Evolutionary conservation across 2,113 vertebrate genomes (phyloP), one percentile per base, ranked within the genome.

Genomic region (Amazona guildingii): DNA sequence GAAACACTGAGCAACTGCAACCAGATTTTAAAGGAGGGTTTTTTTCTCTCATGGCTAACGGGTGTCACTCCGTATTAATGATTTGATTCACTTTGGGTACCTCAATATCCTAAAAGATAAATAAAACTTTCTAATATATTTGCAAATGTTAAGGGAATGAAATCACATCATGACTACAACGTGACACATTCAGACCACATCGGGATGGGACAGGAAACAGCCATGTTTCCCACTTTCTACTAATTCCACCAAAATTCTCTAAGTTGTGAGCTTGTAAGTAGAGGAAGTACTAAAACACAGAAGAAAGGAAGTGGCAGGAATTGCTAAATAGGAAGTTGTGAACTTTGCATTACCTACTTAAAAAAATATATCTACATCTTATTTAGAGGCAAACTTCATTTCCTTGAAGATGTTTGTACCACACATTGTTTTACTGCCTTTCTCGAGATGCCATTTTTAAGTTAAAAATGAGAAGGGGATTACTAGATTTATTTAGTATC

Each of bases 251-350:
- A 41, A 52, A 86, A 86, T 52, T 83, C 69, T 75, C 29, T 13
- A 73, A 74, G 48, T 52, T 83, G 33, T 7, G 43, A 81, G 64
- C 41, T 12, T 1, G 0, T n/a, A 49, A 27, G 69, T 3, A 83
- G 39, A 94, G 83, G 86, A 89, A 95, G 29, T 41, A 92, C 52
- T 81, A 88, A 78, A 91, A 83, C 66, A 70, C 43, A 94, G 12
- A 18, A 66, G 66, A 78, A 90, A 87, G 73, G 87, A 92, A 96
- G 57, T 39, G 49, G 33, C 86, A 92, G 59, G 75, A 90, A 94
- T 68, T 95, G 80, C 82, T 86, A 51, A 23, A 82, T 63, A 94
- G 89, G 87, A 94, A 97, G 69, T 21, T 25, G 77, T 96, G 87
- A 96, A 90, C 85, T 89, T 67, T 61, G 39, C 10, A 77, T 76